Evolutionary conservation across 2,797 vertebrate genomes (phyloP).

Genomic region (Schizopygopsis malacanthus): DNA sequence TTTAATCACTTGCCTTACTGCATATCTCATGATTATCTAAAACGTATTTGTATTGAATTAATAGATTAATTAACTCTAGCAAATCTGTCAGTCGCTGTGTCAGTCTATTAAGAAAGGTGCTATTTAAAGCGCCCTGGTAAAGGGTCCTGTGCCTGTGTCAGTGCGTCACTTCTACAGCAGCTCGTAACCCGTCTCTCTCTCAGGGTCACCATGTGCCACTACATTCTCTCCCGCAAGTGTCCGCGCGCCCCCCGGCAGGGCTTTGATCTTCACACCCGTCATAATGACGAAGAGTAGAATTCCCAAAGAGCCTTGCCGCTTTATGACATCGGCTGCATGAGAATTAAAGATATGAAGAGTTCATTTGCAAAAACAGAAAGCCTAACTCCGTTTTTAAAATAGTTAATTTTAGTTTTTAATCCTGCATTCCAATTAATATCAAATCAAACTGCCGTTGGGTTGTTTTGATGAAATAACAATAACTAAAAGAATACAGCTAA

Average conservation of each 20-base stretch:
- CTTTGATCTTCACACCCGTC: slow-evolving; percentile 71
- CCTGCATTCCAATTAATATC: background rate
- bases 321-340: slow-evolving; percentile 5
- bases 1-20: background rate
- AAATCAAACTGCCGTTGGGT: background rate
- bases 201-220: slow-evolving; percentile 70
- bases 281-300: slow-evolving; percentile 18
- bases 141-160: slow-evolving; percentile 52
- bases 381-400: background rate
- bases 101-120: slow-evolving; percentile 1
- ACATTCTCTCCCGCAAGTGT: slow-evolving; percentile 48
- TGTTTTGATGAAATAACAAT: background rate
- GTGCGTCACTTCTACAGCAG: slow-evolving; percentile 68
- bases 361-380: background rate
- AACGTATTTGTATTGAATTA: background rate
- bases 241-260: slow-evolving; percentile 47
- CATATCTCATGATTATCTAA: background rate
- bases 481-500: background rate
- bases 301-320: background rate
- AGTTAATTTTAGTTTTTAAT: background rate
- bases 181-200: slow-evolving; percentile 71
- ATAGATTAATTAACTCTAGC: background rate
- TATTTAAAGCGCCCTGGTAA: slow-evolving; percentile 64
- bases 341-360: background rate
- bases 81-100: background rate